phyloP scores from a whole-genome alignment of 2,888 invertebrate genomes.

The Oscheius sp. region DNA sequence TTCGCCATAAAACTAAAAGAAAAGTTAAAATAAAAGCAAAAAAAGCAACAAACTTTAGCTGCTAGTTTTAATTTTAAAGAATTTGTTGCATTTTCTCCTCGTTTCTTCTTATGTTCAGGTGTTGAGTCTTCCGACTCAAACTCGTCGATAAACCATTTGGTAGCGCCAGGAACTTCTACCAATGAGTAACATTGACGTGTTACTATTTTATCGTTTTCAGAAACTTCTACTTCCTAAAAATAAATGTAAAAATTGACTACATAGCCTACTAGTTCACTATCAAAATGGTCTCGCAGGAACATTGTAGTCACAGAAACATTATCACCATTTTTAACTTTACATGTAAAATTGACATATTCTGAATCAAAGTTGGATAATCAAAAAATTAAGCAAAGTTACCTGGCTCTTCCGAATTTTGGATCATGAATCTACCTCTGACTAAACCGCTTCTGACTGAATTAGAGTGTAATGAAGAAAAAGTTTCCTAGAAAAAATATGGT shows the following conservation, averaged over 20 bases:
- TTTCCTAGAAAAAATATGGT: background rate
- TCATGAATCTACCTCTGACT: slow-evolving; percentile 16
- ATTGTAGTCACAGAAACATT: background rate
- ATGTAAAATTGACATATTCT: slow-evolving; percentile 17
- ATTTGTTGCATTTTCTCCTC: slow-evolving; percentile 1
- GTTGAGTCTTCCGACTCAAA: background rate
- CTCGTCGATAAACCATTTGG: slow-evolving; percentile 20
- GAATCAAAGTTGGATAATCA: background rate
- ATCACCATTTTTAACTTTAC: slow-evolving; percentile 2
- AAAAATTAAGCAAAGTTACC: background rate
- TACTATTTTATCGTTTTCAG: background rate
- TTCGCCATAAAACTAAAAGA: slow-evolving; percentile 25
- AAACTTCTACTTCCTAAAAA: slow-evolving; percentile 13
- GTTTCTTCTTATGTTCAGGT: too few species aligned
- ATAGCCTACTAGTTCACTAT: background rate
- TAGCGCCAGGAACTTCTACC: slow-evolving; percentile 21
- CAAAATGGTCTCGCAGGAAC: slow-evolving; percentile 21
- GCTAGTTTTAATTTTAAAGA: too few species aligned
- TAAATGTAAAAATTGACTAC: background rate
- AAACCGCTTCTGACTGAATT: background rate
- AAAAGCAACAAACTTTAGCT: slow-evolving; percentile 8
- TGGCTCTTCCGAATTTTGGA: slow-evolving; percentile 7
- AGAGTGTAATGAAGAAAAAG: background rate
- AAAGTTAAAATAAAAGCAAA: background rate
- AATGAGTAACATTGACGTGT: slow-evolving; percentile 1